phyloP scores from a whole-genome alignment of 2,113 vertebrate genomes.

The Lathamus discolor region DNA sequence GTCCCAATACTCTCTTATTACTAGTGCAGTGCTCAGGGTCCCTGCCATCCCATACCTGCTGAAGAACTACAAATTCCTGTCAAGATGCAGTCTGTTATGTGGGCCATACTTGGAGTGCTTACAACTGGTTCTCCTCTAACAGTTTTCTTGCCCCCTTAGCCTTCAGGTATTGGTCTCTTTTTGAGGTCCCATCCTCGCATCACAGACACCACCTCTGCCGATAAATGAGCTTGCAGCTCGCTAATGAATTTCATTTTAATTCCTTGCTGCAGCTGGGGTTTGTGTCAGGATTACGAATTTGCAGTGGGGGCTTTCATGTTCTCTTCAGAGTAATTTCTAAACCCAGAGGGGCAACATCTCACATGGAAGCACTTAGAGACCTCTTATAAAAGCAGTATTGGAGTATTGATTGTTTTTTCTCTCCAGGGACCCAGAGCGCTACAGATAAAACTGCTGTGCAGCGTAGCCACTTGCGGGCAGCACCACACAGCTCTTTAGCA shows the following conservation, averaged over 20 bases:
- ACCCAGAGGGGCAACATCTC: slow-evolving; percentile 36
- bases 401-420: slow-evolving; percentile 51
- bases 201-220: fast-evolving
- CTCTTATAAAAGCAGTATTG: slow-evolving; percentile 8
- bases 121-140: neutral
- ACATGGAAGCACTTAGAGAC: slow-evolving; percentile 37
- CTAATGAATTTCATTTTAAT: slow-evolving; percentile 23
- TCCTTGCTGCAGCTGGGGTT: slow-evolving; percentile 14
- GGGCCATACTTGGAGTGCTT: neutral
- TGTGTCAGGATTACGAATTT: slow-evolving; percentile 54
- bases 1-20: neutral
- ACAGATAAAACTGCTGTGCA: slow-evolving; percentile 20
- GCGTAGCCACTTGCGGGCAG: slow-evolving; percentile 63
- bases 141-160: neutral
- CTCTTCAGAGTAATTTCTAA: slow-evolving; percentile 44
- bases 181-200: neutral
- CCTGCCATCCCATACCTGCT: neutral
- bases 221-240: neutral
- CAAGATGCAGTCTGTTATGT: neutral
- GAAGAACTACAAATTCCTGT: neutral
- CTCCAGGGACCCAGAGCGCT: neutral
- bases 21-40: neutral
- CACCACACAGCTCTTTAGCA: slow-evolving; percentile 57
- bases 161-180: neutral
- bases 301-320: neutral